These are phyloP conservation scores for Montifringilla adamsi DNA, from an alignment of 2,113 vertebrate genomes.

Conservation along the genomic window DNA sequence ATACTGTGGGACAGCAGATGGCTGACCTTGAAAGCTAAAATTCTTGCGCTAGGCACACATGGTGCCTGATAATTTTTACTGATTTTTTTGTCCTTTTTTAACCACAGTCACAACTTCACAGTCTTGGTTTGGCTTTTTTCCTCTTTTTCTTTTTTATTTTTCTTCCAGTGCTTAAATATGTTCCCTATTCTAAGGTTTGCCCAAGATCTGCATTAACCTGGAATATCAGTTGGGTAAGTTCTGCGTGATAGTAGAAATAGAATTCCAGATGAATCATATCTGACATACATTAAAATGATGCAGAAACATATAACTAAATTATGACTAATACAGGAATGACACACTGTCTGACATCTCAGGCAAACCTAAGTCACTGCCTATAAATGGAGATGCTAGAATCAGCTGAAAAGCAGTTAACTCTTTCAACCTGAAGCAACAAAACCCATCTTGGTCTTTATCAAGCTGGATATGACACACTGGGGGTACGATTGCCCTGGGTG, in stretches of 20 bases:
- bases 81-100: neutral
- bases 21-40: neutral
- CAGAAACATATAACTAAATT: conserved; percentile 4
- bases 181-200: neutral
- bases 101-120: neutral
- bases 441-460: neutral
- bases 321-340: conserved; percentile 41
- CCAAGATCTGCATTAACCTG: neutral
- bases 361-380: neutral
- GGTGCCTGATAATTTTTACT: neutral
- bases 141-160: neutral
- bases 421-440: neutral
- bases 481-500: neutral
- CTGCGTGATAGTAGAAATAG: neutral
- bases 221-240: neutral
- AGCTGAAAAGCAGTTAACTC: neutral
- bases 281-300: conserved; percentile 3
- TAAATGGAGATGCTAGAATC: neutral
- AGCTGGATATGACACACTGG: neutral
- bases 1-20: neutral
- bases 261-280: conserved; percentile 17
- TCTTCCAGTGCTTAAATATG: neutral
- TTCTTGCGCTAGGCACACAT: neutral
- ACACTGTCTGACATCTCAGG: conserved; percentile 18
- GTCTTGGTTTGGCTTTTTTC: neutral